Evolutionary conservation across 2,113 vertebrate species (phyloP).

Genomic region (Pagrus major): DNA sequence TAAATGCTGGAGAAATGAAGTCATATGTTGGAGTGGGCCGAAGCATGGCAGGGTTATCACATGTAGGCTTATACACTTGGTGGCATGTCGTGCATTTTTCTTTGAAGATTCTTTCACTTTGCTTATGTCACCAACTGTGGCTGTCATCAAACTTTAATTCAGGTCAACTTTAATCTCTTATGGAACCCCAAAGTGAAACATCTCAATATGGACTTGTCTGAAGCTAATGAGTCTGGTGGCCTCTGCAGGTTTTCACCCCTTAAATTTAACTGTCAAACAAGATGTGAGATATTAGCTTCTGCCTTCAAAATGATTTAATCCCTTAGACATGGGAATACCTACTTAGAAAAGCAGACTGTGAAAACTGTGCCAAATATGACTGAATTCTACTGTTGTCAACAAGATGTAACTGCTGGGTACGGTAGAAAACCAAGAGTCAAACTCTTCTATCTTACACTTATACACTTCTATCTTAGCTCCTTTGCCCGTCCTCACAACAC

Average conservation of each 20-base stretch:
- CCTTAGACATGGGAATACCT: background rate
- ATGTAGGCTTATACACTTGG: slow-evolving; percentile 33
- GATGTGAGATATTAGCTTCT: background rate
- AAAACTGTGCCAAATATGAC: background rate
- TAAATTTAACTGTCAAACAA: slow-evolving; percentile 1
- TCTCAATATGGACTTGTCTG: slow-evolving; percentile 44
- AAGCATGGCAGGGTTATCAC: slow-evolving; percentile 32
- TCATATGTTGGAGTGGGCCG: slow-evolving; percentile 21
- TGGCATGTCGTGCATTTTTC: slow-evolving; percentile 33
- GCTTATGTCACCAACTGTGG: slow-evolving; percentile 24
- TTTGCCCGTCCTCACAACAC: too few relatives aligned
- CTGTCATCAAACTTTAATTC: slow-evolving; percentile 49
- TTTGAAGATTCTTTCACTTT: slow-evolving; percentile 58
- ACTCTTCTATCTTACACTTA: too few relatives aligned
- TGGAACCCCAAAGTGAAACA: slow-evolving; percentile 23
- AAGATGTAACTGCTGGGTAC: background rate
- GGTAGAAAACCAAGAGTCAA: too few relatives aligned
- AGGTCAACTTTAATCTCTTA: slow-evolving; percentile 53
- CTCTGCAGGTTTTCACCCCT: slow-evolving; percentile 10
- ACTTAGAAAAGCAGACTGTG: background rate
- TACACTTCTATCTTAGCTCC: too few relatives aligned
- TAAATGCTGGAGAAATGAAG: background rate
- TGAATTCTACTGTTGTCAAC: background rate
- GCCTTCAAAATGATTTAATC: background rate
- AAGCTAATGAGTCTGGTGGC: slow-evolving; percentile 32